A percentile compares a stretch with the other conserved stretches of the same genome.
These are phyloP conservation scores for Leptinotarsa peninsularis DNA, from an alignment of 2,888 invertebrate species.

Conservation along the genomic window DNA sequence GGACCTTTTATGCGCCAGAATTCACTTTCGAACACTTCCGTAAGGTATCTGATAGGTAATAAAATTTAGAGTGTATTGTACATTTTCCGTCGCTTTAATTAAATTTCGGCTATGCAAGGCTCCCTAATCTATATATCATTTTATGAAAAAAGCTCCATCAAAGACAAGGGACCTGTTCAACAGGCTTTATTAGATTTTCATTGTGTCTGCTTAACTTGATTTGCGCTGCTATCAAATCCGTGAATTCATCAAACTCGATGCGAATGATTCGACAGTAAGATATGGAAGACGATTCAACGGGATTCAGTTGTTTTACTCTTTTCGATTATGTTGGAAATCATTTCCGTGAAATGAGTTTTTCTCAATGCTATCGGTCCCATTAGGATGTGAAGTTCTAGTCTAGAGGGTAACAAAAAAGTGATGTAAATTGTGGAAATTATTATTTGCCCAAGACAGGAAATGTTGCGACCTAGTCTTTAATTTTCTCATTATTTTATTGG, in stretches of 20 bases:
- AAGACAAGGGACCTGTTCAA: conserved; percentile 15
- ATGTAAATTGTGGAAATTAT: too few species aligned
- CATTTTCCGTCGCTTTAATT: conserved; percentile 9
- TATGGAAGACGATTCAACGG: background rate
- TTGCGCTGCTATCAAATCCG: background rate
- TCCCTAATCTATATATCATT: conserved; percentile 9
- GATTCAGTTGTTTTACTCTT: background rate
- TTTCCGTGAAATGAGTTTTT: background rate
- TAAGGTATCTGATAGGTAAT: conserved; percentile 10
- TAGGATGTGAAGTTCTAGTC: background rate
- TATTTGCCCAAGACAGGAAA: too few species aligned
- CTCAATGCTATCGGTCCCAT: background rate
- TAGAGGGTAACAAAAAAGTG: too few species aligned
- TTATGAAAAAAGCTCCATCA: conserved; percentile 6
- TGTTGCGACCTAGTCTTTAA: too few species aligned
- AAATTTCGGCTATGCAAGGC: background rate
- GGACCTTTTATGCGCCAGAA: background rate
- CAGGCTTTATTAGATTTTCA: conserved; percentile 24
- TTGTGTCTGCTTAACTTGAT: background rate
- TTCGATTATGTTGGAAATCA: background rate
- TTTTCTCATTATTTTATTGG: too few species aligned
- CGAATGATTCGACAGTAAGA: background rate
- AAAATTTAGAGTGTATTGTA: conserved; percentile 11
- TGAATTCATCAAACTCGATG: background rate
- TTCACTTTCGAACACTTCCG: background rate